Conservation (phyloP, 2,888 invertebrate species). For the Acanthosoma haemorrhoidale region DNA sequence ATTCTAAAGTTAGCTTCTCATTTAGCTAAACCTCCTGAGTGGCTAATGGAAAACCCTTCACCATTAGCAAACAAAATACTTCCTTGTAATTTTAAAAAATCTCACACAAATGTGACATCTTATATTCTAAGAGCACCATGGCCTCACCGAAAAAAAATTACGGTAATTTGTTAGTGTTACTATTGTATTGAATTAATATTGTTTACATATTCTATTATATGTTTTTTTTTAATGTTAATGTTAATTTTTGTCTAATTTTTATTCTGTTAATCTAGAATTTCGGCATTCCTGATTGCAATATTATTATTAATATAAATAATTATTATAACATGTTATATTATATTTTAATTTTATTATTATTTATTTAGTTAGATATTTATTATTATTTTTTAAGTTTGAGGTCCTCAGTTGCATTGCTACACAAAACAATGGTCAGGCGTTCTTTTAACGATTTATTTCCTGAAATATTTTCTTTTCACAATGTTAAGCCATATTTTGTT, state of each 20-base stretch:
- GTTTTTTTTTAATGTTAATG: background rate
- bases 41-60: background rate
- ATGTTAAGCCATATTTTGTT: no score
- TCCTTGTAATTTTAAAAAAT: background rate
- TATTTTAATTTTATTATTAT: no score
- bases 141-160: background rate
- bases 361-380: no score
- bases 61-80: background rate
- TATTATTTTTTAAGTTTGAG: no score
- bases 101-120: background rate
- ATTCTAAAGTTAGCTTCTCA: constrained; percentile 3
- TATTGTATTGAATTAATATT: background rate
- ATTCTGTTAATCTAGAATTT: no score
- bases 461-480: no score
- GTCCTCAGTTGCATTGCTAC: no score
- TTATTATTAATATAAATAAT: no score
- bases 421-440: no score
- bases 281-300: no score
- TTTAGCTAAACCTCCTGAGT: background rate
- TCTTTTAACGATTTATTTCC: no score
- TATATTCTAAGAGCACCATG: background rate
- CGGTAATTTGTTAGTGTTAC: background rate
- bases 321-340: no score
- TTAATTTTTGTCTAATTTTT: background rate
- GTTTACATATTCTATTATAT: background rate